Evolutionary conservation across 2,888 invertebrate species (phyloP), one percentile per base, ranked within the genome.

Genomic region (Microchrysa polita): DNA sequence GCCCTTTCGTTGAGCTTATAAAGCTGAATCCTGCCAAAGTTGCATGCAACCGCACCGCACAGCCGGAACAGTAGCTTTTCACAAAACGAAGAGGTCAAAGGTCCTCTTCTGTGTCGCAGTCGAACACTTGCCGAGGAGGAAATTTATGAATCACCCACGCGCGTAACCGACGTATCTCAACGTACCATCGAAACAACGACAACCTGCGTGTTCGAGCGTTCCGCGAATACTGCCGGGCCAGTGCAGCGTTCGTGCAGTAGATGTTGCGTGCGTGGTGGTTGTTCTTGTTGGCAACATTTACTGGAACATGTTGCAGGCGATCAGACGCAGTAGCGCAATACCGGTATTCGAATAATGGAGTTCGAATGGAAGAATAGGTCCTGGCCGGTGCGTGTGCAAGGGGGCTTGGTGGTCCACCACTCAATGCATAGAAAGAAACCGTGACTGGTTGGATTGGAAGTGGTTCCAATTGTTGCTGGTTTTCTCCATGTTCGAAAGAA

Each of bases 281-380:
- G 55, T 57, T 55, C 40, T n/a, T 34, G 55, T 57, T 55, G 20
- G 69, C 69, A 69, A 57, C 57, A 52, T 55, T 55, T 69, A n/a
- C 57, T 55, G 20, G 40, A 27, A 18, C 12, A 55, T 57, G 18
- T 48, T 57, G 55, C n/a, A n/a, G n/a, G n/a, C 55, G 55, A 55
- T 40, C 40, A 55, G 69, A 34, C 14, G 27, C 52, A 57, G 57
- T 20, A 57, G 16, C 14, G 27, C 52, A 57, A 42, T 20, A 55
- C 65, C 69, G 69, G 22, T 67, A 53, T 67, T 55, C 67, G 65
- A 65, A 65, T 34, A n/a, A n/a, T n/a, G n/a, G n/a, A n/a, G n/a
- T n/a, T n/a, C n/a, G n/a, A n/a, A n/a, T n/a, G n/a, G n/a, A n/a
- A n/a, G n/a, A n/a, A n/a, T 34, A 7, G 7, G 7, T 34, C 34